A percentile compares a stretch with the other conserved stretches of the same genome.
These are phyloP conservation scores for Talpa occidentalis DNA, from an alignment of 2,113 vertebrate species.

Conservation along the genomic window DNA sequence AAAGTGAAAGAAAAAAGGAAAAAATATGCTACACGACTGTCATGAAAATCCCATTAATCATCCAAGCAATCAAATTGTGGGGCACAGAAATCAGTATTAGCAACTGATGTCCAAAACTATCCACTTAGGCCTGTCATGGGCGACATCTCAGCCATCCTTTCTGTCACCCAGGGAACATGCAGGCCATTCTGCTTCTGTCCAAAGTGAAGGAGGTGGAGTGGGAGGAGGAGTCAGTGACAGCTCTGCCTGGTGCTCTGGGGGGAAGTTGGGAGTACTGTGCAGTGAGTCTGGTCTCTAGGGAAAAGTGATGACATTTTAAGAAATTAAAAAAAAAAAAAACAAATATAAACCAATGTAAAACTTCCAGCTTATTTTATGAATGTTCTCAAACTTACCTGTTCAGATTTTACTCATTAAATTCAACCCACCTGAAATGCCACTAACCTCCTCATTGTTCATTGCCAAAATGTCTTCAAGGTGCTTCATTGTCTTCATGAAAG, in stretches of 20 bases:
- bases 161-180: background rate
- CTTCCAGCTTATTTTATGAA: background rate
- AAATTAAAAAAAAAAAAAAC: background rate
- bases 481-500: background rate
- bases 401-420: background rate
- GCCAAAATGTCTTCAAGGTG: background rate
- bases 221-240: background rate
- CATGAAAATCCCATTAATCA: constrained; percentile 68
- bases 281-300: background rate
- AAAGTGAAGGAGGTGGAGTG: background rate
- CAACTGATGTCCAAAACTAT: constrained; percentile 42
- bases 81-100: constrained; percentile 45
- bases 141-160: background rate
- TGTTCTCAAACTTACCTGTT: background rate
- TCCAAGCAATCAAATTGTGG: constrained; percentile 56
- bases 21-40: constrained; percentile 59
- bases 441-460: background rate
- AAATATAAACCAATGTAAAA: background rate
- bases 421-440: background rate
- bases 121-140: constrained; percentile 18
- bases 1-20: constrained; percentile 57
- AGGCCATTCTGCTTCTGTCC: background rate
- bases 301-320: constrained; percentile 24
- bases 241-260: background rate
- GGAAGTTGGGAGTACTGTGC: background rate